phyloP scores from a whole-genome alignment of 2,888 invertebrate genomes.

The Teinopalpus imperialis region DNA sequence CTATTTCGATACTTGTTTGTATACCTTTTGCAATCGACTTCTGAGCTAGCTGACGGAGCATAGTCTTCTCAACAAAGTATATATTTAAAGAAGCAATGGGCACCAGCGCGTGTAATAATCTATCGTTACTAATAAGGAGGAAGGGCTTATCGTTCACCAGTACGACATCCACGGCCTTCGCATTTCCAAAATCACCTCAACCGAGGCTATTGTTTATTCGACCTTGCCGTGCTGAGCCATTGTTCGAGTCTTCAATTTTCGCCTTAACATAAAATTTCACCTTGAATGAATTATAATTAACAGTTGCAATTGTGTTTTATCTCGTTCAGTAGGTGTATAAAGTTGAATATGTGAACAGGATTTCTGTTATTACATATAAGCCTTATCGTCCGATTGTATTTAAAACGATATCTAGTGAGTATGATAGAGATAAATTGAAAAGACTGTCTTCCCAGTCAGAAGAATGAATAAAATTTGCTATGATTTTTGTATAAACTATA shows the following conservation, averaged over 20 bases:
- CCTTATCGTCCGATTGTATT: constrained; percentile 12
- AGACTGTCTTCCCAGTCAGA: no score
- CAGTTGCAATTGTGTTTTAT: constrained; percentile 41
- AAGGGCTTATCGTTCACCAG: constrained; percentile 63
- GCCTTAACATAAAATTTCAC: constrained; percentile 65
- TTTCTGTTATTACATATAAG: constrained; percentile 15
- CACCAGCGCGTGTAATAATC: constrained; percentile 63
- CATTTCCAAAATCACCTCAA: constrained; percentile 69
- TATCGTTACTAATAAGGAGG: constrained; percentile 59
- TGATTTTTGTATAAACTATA: no score
- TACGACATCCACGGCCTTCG: constrained; percentile 61
- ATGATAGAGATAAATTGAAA: no score
- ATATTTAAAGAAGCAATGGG: constrained; percentile 35
- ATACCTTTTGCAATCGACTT: no score
- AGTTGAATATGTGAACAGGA: constrained; percentile 22
- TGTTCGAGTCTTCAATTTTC: constrained; percentile 58
- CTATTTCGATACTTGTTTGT: background rate
- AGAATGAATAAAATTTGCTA: no score
- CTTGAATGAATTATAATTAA: constrained; percentile 63
- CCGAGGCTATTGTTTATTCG: constrained; percentile 57
- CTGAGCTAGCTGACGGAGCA: no score
- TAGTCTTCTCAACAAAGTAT: no score
- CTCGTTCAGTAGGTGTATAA: constrained; percentile 17
- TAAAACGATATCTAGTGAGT: constrained; percentile 4
- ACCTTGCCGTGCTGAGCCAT: constrained; percentile 45